Conservation (phyloP, 2,113 vertebrate species). For the Oncorhynchus nerka region DNA sequence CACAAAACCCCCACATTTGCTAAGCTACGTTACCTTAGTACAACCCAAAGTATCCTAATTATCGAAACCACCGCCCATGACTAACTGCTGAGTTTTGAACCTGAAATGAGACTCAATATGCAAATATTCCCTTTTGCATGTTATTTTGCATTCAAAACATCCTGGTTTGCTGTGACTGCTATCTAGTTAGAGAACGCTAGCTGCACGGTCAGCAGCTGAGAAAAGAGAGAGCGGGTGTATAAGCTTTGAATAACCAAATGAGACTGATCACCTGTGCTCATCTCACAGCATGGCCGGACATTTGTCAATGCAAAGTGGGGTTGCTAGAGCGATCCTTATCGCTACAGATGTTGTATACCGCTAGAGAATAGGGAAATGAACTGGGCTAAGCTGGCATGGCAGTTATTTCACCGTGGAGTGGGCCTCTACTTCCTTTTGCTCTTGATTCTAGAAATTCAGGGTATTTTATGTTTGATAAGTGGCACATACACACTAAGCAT, state of each 20-base stretch:
- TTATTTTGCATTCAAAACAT: slow-evolving; percentile 72
- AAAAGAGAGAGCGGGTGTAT: slow-evolving; percentile 42
- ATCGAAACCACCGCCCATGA: neutral
- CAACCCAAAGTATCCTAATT: neutral
- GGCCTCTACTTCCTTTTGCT: slow-evolving; percentile 62
- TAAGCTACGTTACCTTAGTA: neutral
- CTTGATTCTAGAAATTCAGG: neutral
- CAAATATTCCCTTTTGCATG: slow-evolving; percentile 74
- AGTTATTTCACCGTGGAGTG: slow-evolving; percentile 50
- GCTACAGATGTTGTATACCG: slow-evolving; percentile 25
- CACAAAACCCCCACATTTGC: neutral
- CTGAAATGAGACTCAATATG: slow-evolving; percentile 54
- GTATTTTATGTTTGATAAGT: too few relatives aligned
- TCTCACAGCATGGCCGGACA: slow-evolving; percentile 35
- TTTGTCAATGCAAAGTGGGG: slow-evolving; percentile 69
- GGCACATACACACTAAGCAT: too few relatives aligned
- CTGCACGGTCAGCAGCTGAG: slow-evolving; percentile 3
- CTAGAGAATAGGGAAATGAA: slow-evolving; percentile 69
- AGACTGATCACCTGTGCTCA: slow-evolving; percentile 45
- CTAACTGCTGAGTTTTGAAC: neutral
- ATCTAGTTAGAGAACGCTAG: slow-evolving; percentile 20
- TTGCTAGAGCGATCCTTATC: slow-evolving; percentile 60
- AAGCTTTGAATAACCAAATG: slow-evolving; percentile 77
- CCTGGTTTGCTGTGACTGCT: slow-evolving; percentile 40
- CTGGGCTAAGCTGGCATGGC: slow-evolving; percentile 40